Evolutionary conservation across 2,113 vertebrate species (phyloP).

Genomic region (Leucoraja erinaceus): DNA sequence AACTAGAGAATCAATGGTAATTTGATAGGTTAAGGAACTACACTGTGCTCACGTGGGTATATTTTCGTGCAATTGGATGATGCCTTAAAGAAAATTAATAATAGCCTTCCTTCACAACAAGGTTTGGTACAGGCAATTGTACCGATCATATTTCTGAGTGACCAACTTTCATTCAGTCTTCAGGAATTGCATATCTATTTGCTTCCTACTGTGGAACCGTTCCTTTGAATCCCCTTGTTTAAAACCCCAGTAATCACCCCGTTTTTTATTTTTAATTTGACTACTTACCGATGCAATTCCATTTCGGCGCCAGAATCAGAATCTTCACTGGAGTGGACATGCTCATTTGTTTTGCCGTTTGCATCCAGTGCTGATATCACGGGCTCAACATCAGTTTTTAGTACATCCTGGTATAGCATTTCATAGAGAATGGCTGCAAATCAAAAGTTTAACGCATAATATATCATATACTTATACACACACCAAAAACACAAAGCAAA

Average conservation of each 20-base stretch:
- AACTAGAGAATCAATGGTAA: background rate
- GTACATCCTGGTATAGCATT: constrained; percentile 79
- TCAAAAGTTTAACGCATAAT: constrained; percentile 14
- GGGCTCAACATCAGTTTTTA: constrained; percentile 57
- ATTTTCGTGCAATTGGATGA: too few relatives aligned
- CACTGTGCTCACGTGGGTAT: too few relatives aligned
- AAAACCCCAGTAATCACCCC: background rate
- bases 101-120: background rate
- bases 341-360: constrained; percentile 49
- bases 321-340: constrained; percentile 64
- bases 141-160: background rate
- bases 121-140: background rate
- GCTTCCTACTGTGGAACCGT: too few relatives aligned
- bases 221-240: background rate
- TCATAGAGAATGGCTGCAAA: constrained; percentile 82
- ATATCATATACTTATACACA: background rate
- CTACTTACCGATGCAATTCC: background rate
- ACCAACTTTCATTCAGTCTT: background rate
- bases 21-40: too few relatives aligned
- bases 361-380: constrained; percentile 46
- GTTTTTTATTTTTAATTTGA: background rate
- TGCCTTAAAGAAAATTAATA: background rate
- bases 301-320: constrained; percentile 67
- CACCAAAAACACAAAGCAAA: background rate
- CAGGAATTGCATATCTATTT: background rate